phyloP scores from a whole-genome alignment of 1,140 invertebrate genomes.

The Drosophila mojavensis region DNA sequence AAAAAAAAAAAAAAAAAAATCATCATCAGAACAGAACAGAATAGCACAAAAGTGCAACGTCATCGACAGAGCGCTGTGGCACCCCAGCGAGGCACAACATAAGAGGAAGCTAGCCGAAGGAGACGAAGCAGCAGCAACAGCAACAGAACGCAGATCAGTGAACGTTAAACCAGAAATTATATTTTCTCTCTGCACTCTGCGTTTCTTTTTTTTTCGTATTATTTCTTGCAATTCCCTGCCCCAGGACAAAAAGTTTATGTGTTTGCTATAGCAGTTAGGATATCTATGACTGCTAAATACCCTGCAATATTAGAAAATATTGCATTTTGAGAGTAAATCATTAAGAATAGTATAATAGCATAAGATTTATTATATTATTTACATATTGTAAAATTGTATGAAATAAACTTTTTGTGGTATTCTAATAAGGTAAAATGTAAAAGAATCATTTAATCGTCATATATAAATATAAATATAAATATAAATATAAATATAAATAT shows the following conservation, averaged over 20 bases:
- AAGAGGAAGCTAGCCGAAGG: neutral
- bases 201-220: constrained; percentile 3
- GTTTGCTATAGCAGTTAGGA: neutral
- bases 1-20: constrained; percentile 48
- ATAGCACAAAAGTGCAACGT: constrained; percentile 67
- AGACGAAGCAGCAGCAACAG: neutral
- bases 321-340: no score
- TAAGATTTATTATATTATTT: no score
- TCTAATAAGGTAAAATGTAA: no score
- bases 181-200: neutral
- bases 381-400: no score
- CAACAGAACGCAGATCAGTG: constrained; percentile 29
- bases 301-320: constrained; percentile 2
- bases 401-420: no score
- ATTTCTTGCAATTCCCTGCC: constrained; percentile 16
- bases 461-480: no score
- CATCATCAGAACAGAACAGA: constrained; percentile 31
- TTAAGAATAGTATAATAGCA: no score
- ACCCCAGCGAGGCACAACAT: constrained; percentile 21
- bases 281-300: neutral
- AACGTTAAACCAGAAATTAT: constrained; percentile 63
- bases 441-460: no score
- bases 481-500: no score
- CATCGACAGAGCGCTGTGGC: constrained; percentile 48
- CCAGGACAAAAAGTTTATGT: constrained; percentile 7